Base-by-base conservation (phyloP, 2,888 invertebrate species). In the Dasypolia templi region DNA sequence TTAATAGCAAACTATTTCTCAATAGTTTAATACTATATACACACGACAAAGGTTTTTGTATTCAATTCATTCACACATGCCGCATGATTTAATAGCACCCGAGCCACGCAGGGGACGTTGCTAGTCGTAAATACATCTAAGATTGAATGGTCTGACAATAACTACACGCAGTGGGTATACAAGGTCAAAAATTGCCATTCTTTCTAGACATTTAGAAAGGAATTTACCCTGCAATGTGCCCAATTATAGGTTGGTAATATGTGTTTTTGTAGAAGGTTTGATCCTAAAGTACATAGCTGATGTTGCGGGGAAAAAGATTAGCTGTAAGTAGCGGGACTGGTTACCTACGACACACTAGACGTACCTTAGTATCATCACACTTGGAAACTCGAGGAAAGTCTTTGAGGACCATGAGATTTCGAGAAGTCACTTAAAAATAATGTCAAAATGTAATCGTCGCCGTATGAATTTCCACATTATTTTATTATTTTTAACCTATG, bases 351-450 rank as follows among this genome's bases (percentile, higher is more conserved):
- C 29, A 44, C 44, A 0, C 19, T 9, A 53, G 14, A 79, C 79
- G 14, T 79, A 77, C 76, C 76, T 77, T 44, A 9, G 32, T 55
- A n/a, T 62, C 44, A 44, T 69, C 78, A 53, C n/a, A 59, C 51
- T 79, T 62, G 55, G 56, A 35, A 14, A 56, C 55, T 19, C 62
- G 49, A 2, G 79, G 76, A 51, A 72, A 72, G 55, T 79, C 62
- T 77, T 79, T 79, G 32, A 77, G 29, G 49, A 42, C 56, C 79
- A 72, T 56, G 5, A 72, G 55, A 22, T 62, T 77, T 51, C 73
- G 72, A 29, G 79, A 29, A 6, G 14, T 7, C 55, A 79, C 72
- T 77, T 78, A 19, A 72, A 76, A 58, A 78, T 14, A 78, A 73
- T 46, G 2, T 32, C 6, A 62, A 26, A 62, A 26, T 29, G 26